Evolutionary conservation across 2,113 vertebrate species (phyloP).

Genomic region (Chaetura pelagica): DNA sequence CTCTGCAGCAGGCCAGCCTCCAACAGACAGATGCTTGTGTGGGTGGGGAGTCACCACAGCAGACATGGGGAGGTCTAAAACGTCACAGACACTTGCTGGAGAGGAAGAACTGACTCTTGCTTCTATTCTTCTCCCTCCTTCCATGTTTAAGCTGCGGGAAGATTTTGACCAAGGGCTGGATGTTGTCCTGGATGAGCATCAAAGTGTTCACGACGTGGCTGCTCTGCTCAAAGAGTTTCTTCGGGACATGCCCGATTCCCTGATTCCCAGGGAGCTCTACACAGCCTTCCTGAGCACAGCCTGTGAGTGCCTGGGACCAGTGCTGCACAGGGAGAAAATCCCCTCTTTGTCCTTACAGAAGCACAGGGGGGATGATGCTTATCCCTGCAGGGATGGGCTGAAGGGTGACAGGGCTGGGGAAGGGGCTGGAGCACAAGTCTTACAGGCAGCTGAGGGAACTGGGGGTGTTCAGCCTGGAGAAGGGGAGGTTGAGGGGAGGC

Average conservation of each 20-base stretch:
- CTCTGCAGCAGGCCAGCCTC: background rate
- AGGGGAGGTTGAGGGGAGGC: too few species aligned
- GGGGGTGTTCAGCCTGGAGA: too few species aligned
- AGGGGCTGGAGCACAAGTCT: too few species aligned
- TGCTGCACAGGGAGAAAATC: too few species aligned
- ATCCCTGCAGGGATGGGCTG: too few species aligned
- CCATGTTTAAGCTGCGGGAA: constrained; percentile 73
- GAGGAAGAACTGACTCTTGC: too few species aligned
- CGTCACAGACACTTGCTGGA: too few species aligned
- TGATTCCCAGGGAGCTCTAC: constrained; percentile 89
- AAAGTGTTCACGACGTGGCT: constrained; percentile 90
- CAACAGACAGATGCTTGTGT: background rate
- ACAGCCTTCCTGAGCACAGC: constrained; percentile 88
- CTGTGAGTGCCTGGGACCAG: constrained; percentile 69
- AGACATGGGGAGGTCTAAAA: background rate
- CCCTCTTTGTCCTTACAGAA: too few species aligned
- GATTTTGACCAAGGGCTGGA: constrained; percentile 78
- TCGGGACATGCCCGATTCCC: constrained; percentile 86
- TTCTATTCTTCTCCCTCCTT: background rate
- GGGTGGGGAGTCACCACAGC: background rate
- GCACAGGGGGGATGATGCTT: too few species aligned
- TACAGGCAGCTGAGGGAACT: too few species aligned
- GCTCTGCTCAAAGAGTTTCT: constrained; percentile 92
- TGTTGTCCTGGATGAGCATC: constrained; percentile 84
- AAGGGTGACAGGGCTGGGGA: too few species aligned